Evolutionary conservation across 1,140 invertebrate genomes (phyloP).

Genomic region (Zaprionus ghesquierei): DNA sequence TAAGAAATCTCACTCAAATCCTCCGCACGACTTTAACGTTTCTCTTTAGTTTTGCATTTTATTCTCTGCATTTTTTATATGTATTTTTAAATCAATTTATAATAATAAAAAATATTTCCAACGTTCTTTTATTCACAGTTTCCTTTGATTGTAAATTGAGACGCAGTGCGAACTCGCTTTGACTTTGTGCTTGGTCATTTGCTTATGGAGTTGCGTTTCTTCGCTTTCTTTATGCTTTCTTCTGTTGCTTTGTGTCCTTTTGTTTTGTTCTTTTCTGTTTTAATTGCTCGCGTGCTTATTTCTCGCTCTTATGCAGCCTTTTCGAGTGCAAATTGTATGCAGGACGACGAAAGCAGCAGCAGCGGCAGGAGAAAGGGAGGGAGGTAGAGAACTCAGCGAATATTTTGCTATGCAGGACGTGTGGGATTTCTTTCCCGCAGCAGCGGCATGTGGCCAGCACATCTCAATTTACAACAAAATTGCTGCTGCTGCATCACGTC

Average conservation of each 20-base stretch:
- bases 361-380: not conserved
- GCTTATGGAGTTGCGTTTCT: not conserved
- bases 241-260: not conserved
- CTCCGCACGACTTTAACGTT: not conserved
- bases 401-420: not conserved
- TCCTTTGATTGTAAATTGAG: slow-evolving; percentile 19
- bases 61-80: not conserved
- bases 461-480: slow-evolving; percentile 37
- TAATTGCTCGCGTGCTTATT: slow-evolving; percentile 42
- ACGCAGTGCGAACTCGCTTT: slow-evolving; percentile 20
- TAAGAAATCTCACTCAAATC: not conserved
- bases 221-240: not conserved
- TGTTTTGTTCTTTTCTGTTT: slow-evolving; percentile 4
- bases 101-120: too few relatives aligned
- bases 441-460: slow-evolving; percentile 19
- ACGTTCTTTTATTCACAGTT: too few relatives aligned
- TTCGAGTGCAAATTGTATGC: slow-evolving; percentile 22
- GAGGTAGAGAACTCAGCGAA: not conserved
- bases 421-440: not conserved
- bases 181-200: slow-evolving; percentile 35
- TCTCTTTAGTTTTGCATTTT: not conserved
- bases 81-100: not conserved
- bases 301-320: slow-evolving; percentile 5
- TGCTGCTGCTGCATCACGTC: slow-evolving; percentile 18
- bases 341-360: too few relatives aligned